Evolutionary conservation across 2,113 vertebrate genomes (phyloP).

Genomic region (Brachyistius frenatus): DNA sequence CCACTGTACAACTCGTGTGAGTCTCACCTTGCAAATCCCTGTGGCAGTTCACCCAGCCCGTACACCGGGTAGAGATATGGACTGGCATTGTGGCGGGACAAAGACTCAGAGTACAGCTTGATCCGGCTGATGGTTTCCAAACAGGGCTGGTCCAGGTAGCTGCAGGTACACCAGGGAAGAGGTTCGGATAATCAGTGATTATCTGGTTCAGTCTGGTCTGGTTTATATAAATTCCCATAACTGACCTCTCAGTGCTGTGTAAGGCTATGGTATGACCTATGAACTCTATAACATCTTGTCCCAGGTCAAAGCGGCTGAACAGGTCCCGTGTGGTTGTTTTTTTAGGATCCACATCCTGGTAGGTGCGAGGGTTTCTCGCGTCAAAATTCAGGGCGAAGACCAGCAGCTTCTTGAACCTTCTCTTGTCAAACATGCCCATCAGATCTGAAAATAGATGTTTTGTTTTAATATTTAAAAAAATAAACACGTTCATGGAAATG

Average conservation of each 20-base stretch:
- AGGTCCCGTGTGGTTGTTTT: constrained; percentile 89
- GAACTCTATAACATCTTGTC: constrained; percentile 93
- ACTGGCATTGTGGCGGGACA: constrained; percentile 76
- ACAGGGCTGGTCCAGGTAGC: constrained; percentile 84
- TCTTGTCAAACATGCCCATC: constrained; percentile 97
- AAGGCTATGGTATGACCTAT: constrained; percentile 93
- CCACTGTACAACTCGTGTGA: neutral
- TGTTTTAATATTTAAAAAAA: neutral
- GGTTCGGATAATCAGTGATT: neutral
- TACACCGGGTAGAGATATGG: constrained; percentile 85
- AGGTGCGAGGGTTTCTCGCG: constrained; percentile 87
- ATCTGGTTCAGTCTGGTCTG: neutral
- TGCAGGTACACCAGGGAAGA: constrained; percentile 39
- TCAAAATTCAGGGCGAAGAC: constrained; percentile 91
- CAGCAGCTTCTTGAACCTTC: constrained; percentile 93
- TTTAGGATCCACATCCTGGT: constrained; percentile 90
- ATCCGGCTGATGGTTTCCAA: constrained; percentile 80
- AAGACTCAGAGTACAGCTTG: constrained; percentile 80
- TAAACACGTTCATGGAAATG: neutral
- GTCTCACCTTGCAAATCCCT: constrained; percentile 83
- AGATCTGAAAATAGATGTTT: constrained; percentile 84
- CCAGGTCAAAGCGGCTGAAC: constrained; percentile 93
- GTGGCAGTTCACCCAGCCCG: constrained; percentile 82
- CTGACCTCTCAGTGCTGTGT: constrained; percentile 93
- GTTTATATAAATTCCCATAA: constrained; percentile 21